Base-by-base conservation (phyloP, 2,797 vertebrate species). In the Ctenopoma multispine region DNA sequence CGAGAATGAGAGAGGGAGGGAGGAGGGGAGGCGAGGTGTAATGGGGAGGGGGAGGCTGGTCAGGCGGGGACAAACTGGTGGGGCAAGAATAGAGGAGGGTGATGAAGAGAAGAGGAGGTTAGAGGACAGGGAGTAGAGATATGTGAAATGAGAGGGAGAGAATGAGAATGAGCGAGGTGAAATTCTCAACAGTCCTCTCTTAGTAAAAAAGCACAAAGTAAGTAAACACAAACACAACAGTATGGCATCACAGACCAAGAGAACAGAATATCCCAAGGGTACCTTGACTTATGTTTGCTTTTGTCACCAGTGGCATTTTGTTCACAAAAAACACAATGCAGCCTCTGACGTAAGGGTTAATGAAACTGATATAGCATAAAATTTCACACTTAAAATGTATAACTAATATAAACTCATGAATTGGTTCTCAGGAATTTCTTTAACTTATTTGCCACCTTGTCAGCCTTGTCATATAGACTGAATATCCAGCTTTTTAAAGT, bases 401-500 rank as follows among this genome's bases (percentile, higher is more conserved):
- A 2, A 67, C 31, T 67, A 20, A 47, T 49, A 41, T 20, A 57
- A 59, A 63, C 54, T 68, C 61, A 64, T 62, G 34, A 75, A 72
- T 59, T 54, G 50, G 24, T 68, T 65, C 49, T 40, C 23, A 17
- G 0, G 49, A 44, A 72, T 72, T 58, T 64, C 64, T 63, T 57
- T 48, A 43, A 63, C 73, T 31, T 68, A 64, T 83, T 79, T 72
- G 66, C 40, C 41, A 17, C 57, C 61, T 40, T 69, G 49, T 69
- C 82, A 83, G 49, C 47, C 43, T 70, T 65, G 47, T 80, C 75
- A 68, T 60, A 70, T 17, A 69, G 61, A 76, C 63, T 56, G 51
- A 77, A 69, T 67, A 58, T 65, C 51, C 34, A 29, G 67, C 62
- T 40, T 72, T n/a, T 59, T 80, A 74, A 84, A 83, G 81, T 80